Evolutionary conservation across 2,797 vertebrate genomes (phyloP).

Genomic region (Sus cebifrons): DNA sequence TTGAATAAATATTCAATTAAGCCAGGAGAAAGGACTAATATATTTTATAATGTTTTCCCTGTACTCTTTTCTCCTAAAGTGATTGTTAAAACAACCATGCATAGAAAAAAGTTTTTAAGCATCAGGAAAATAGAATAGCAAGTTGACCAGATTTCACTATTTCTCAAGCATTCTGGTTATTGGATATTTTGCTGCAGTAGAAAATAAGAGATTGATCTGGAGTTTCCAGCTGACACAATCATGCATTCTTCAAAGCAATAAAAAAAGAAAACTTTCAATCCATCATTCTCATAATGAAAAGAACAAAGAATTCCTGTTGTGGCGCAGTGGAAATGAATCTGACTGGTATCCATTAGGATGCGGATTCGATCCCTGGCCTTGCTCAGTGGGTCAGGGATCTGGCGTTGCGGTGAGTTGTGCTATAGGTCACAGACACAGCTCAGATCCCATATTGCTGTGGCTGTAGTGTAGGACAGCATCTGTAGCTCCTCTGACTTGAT

Average conservation of each 20-base stretch:
- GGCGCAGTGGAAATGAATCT: too few relatives aligned
- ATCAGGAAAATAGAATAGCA: slow-evolving; percentile 10
- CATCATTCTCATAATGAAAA: background rate
- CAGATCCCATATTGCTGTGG: too few relatives aligned
- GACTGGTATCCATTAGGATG: too few relatives aligned
- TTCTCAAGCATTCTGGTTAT: background rate
- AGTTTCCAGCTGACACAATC: background rate
- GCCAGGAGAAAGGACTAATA: background rate
- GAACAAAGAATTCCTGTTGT: background rate
- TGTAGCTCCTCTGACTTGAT: too few relatives aligned
- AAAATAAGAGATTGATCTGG: background rate
- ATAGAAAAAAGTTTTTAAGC: background rate
- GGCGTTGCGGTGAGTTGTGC: too few relatives aligned
- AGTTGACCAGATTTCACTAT: background rate
- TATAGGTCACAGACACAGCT: too few relatives aligned
- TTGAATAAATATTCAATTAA: background rate
- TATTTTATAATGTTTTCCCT: slow-evolving; percentile 5
- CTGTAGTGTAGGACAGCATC: too few relatives aligned
- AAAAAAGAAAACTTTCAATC: background rate
- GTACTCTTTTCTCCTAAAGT: background rate
- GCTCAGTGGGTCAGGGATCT: too few relatives aligned
- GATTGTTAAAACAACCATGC: background rate
- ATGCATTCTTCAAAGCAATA: background rate
- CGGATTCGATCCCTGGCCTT: too few relatives aligned
- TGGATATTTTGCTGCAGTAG: background rate